A percentile compares a stretch with the other conserved stretches of the same genome.
phyloP scores from a whole-genome alignment of 2,797 vertebrate genomes.

The Zenarchopterus dispar region DNA sequence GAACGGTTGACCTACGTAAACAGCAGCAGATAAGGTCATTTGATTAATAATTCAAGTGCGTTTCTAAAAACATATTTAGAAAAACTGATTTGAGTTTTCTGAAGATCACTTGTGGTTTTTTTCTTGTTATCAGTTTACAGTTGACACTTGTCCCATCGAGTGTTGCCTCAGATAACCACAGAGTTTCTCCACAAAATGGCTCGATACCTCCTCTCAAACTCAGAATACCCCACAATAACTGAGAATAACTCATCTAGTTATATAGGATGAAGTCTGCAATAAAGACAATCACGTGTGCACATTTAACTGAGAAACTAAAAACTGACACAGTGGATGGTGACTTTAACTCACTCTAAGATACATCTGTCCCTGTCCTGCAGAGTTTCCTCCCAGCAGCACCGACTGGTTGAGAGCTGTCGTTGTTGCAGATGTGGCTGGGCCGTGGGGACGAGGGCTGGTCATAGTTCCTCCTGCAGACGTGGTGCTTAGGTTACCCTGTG shows the following conservation, averaged over 20 bases:
- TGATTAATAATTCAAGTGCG: neutral
- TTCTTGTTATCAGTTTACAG: too few species aligned
- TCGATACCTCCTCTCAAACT: too few species aligned
- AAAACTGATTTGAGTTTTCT: neutral
- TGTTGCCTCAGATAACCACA: neutral
- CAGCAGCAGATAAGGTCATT: slow-evolving; percentile 16
- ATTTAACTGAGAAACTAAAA: neutral
- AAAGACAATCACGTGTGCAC: too few species aligned
- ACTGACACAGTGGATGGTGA: neutral
- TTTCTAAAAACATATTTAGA: neutral
- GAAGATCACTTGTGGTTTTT: neutral
- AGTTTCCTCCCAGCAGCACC: slow-evolving; percentile 91
- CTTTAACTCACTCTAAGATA: slow-evolving; percentile 91
- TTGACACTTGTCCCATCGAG: too few species aligned
- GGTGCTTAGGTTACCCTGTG: slow-evolving; percentile 82
- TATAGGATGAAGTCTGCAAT: too few species aligned
- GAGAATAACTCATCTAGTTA: neutral
- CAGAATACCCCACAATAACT: too few species aligned
- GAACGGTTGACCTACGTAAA: slow-evolving; percentile 82
- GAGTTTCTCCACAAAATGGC: neutral
- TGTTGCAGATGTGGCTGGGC: slow-evolving; percentile 84
- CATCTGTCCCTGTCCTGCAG: slow-evolving; percentile 95
- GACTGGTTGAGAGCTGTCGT: slow-evolving; percentile 93
- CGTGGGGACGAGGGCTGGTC: slow-evolving; percentile 81
- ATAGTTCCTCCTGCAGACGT: slow-evolving; percentile 78